These are phyloP conservation scores for Drosophila nebulosa DNA, from an alignment of 1,140 invertebrate genomes.

Conservation along the genomic window DNA sequence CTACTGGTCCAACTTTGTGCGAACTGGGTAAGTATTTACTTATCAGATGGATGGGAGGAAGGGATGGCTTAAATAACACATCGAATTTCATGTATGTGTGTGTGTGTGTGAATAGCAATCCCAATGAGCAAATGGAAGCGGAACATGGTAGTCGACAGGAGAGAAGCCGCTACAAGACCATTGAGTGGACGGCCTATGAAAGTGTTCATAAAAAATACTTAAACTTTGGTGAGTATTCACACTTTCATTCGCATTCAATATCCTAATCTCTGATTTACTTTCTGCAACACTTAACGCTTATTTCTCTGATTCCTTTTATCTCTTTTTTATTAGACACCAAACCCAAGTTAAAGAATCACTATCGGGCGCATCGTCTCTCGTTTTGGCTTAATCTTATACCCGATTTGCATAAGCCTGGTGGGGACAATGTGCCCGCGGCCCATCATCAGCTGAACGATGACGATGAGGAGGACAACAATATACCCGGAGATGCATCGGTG, in stretches of 20 bases:
- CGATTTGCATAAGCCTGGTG: slow-evolving; percentile 94
- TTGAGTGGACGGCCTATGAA: slow-evolving; percentile 95
- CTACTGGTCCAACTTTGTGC: slow-evolving; percentile 98
- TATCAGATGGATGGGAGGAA: neutral
- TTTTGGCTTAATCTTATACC: slow-evolving; percentile 98
- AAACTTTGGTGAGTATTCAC: slow-evolving; percentile 89
- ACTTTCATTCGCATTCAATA: neutral
- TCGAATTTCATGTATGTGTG: no score
- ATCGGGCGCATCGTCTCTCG: slow-evolving; percentile 95
- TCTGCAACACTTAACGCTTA: neutral
- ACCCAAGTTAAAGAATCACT: slow-evolving; percentile 95
- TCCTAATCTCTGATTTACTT: no score
- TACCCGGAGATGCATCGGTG: slow-evolving; percentile 81
- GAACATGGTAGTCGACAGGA: slow-evolving; percentile 87
- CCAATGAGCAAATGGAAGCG: slow-evolving; percentile 90
- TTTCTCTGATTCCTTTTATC: no score
- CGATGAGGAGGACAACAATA: slow-evolving; percentile 82
- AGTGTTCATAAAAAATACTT: slow-evolving; percentile 95
- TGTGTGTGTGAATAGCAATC: slow-evolving; percentile 87
- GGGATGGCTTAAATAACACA: neutral
- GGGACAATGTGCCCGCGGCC: slow-evolving; percentile 90
- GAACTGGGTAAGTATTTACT: slow-evolving; percentile 95
- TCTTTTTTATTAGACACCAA: slow-evolving; percentile 86
- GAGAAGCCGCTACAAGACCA: slow-evolving; percentile 89
- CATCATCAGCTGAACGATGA: slow-evolving; percentile 93